Conservation (phyloP, 2,888 invertebrate genomes). For the Seira musarum region DNA sequence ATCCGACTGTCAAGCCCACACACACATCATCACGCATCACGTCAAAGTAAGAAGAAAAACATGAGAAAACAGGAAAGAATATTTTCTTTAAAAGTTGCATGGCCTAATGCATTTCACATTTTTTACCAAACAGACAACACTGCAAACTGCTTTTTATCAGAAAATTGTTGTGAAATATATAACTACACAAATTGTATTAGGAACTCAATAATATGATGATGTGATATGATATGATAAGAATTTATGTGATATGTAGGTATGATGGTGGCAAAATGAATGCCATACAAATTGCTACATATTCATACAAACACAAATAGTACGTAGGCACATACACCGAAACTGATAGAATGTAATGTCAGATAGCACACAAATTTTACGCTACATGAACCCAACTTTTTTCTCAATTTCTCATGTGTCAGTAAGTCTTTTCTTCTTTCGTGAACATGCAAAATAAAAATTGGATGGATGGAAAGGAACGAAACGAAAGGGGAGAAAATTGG, state of each 20-base stretch:
- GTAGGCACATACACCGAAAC: background rate
- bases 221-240: no score
- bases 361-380: slow-evolving; percentile 52
- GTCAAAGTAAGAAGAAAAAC: slow-evolving; percentile 21
- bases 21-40: slow-evolving; percentile 26
- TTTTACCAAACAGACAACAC: no score
- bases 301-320: slow-evolving; percentile 15
- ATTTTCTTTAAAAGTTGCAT: background rate
- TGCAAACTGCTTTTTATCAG: background rate
- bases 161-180: background rate
- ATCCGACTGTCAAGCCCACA: slow-evolving; percentile 50
- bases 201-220: no score
- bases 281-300: background rate
- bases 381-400: slow-evolving; percentile 55
- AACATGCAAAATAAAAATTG: slow-evolving; percentile 55
- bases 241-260: no score
- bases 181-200: background rate
- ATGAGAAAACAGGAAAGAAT: background rate
- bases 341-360: slow-evolving; percentile 36
- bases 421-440: slow-evolving; percentile 43
- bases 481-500: slow-evolving; percentile 15
- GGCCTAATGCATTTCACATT: background rate
- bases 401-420: slow-evolving; percentile 60
- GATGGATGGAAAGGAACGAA: slow-evolving; percentile 35
- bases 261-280: background rate